Percentiles rank a stretch among this genome's conserved stretches.
These are phyloP conservation scores for Xiphydria camelus DNA, from an alignment of 2,888 invertebrate genomes.

Conservation along the genomic window DNA sequence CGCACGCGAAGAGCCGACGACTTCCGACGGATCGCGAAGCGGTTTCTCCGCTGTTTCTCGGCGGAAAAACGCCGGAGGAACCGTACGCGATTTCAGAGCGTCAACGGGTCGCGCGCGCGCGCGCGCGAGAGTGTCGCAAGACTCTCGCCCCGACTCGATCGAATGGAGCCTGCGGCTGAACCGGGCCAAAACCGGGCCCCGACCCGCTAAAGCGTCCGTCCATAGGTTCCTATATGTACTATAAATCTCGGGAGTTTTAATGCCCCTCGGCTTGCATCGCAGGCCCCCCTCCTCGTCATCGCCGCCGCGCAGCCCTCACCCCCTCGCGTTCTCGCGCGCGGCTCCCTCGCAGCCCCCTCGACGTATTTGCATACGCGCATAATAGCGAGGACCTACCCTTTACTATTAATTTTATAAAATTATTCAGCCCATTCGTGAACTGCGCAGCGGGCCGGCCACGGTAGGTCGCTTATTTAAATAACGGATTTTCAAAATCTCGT, in stretches of 20 bases:
- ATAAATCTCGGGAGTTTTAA: constrained; percentile 56
- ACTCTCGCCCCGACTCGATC: neutral
- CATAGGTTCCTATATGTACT: too few relatives aligned
- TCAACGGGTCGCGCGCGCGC: neutral
- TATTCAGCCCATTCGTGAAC: constrained; percentile 44
- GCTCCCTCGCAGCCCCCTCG: constrained; percentile 23
- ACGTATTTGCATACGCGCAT: constrained; percentile 54
- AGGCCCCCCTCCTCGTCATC: constrained; percentile 19
- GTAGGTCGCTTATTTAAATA: constrained; percentile 53
- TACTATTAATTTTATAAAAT: constrained; percentile 58
- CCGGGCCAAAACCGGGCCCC: constrained; percentile 21
- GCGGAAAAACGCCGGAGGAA: neutral
- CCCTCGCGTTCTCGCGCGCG: constrained; percentile 21
- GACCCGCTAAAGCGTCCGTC: too few relatives aligned
- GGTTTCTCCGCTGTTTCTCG: neutral
- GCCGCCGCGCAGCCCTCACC: constrained; percentile 20
- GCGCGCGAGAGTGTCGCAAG: neutral
- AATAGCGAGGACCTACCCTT: constrained; percentile 51
- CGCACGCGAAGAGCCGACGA: too few relatives aligned
- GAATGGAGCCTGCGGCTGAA: neutral
- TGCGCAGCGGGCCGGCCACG: constrained; percentile 19
- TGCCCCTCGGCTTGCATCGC: constrained; percentile 52
- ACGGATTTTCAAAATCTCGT: constrained; percentile 58
- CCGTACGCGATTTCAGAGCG: too few relatives aligned
- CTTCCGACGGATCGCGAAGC: neutral